A percentile compares a stretch with the other conserved stretches of the same genome.
Conservation (phyloP, 2,113 vertebrate species). For the Microcebus ravelobensis region DNA sequence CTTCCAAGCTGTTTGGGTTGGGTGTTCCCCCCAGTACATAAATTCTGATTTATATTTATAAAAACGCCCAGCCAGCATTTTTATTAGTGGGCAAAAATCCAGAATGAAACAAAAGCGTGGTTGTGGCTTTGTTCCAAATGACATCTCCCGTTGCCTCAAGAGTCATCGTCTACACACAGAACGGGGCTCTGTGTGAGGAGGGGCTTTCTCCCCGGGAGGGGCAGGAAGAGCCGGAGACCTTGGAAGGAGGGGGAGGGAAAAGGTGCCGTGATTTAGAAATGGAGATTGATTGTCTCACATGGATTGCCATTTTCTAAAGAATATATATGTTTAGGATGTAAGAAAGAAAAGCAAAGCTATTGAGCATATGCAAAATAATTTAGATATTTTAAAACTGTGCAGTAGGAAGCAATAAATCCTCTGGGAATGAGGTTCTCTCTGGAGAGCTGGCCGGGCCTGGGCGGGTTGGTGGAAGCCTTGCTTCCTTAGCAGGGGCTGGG, state of each 20-base stretch:
- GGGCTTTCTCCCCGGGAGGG: too few species aligned
- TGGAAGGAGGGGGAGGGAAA: neutral
- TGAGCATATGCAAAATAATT: fast-evolving
- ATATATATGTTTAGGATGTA: neutral
- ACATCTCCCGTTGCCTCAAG: neutral
- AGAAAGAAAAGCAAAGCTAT: neutral
- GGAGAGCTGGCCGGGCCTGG: fast-evolving
- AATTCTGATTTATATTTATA: neutral
- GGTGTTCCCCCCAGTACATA: fast-evolving
- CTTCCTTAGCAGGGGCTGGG: fast-evolving
- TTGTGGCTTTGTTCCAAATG: neutral
- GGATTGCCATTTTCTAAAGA: neutral
- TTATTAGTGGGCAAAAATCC: constrained; percentile 3
- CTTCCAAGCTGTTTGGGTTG: neutral
- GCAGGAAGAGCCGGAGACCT: neutral
- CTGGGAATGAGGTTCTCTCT: fast-evolving
- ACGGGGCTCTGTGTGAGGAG: neutral
- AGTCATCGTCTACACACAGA: neutral
- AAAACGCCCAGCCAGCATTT: neutral
- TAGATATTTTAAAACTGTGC: fast-evolving
- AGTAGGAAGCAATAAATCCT: fast-evolving
- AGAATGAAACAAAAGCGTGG: neutral
- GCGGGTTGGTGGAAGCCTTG: fast-evolving
- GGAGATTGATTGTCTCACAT: fast-evolving
- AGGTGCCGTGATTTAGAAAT: fast-evolving